phyloP scores from a whole-genome alignment of 2,888 invertebrate genomes.

The Rapana venosa region DNA sequence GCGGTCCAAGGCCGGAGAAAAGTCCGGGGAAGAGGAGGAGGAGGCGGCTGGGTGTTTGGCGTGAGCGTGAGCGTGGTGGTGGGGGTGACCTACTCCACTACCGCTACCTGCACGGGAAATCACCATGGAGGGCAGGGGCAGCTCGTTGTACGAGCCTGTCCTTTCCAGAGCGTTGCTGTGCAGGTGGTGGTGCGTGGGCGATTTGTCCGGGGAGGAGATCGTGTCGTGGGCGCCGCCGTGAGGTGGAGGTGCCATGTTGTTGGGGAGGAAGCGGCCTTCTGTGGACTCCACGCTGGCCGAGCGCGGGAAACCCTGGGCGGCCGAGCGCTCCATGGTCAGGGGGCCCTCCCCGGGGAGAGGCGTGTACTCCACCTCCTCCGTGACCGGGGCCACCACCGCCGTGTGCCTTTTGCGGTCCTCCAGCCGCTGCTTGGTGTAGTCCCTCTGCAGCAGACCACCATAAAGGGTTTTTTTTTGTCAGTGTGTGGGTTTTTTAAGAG shows the following conservation, averaged over 20 bases:
- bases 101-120: not conserved
- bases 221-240: not conserved
- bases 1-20: conserved; percentile 40
- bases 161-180: not conserved
- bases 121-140: conserved; percentile 19
- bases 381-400: not conserved
- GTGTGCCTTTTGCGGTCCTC: conserved; percentile 26
- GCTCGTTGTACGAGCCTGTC: conserved; percentile 9
- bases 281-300: conserved; percentile 55
- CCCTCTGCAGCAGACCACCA: conserved; percentile 41
- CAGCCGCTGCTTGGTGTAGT: conserved; percentile 40
- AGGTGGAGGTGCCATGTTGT: conserved; percentile 22
- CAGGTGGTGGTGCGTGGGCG: not conserved
- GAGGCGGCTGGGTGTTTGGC: not conserved
- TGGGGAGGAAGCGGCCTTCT: conserved; percentile 54
- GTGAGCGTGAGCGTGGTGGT: not conserved
- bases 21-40: conserved; percentile 24
- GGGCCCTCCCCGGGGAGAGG: conserved; percentile 32
- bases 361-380: conserved; percentile 49
- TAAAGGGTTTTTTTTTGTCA: no score
- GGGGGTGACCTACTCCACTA: not conserved
- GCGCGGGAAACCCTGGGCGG: conserved; percentile 38
- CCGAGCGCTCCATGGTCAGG: conserved; percentile 39
- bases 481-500: no score
- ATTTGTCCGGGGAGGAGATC: conserved; percentile 9